phyloP scores from a whole-genome alignment of 1,140 invertebrate species.

The Magallana angulata region DNA sequence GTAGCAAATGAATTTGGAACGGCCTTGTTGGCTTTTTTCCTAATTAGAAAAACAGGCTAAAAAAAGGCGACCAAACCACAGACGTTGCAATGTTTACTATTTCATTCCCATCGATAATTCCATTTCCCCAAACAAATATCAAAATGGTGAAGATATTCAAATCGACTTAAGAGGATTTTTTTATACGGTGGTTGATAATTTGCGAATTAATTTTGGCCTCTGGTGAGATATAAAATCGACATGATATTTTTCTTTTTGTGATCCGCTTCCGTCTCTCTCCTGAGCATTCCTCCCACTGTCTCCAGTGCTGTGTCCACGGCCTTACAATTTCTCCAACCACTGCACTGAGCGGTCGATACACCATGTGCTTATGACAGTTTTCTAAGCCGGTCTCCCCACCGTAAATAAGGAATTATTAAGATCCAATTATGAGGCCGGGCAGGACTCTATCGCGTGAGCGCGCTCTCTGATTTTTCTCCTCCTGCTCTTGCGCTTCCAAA shows the following conservation, averaged over 20 bases:
- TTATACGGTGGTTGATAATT: slow-evolving; percentile 15
- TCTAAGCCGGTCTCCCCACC: background rate
- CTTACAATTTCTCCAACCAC: too few relatives aligned
- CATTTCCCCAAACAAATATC: too few relatives aligned
- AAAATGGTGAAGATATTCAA: too few relatives aligned
- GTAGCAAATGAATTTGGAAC: too few relatives aligned
- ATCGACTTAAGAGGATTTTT: background rate
- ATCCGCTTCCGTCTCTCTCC: too few relatives aligned
- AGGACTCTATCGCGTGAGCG: background rate
- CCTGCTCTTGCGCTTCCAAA: background rate
- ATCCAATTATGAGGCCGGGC: background rate
- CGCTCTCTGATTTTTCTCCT: background rate
- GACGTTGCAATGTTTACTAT: too few relatives aligned
- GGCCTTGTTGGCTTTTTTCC: too few relatives aligned
- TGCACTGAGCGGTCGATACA: background rate
- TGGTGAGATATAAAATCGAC: background rate
- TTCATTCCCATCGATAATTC: too few relatives aligned
- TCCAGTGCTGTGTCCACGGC: background rate
- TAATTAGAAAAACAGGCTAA: too few relatives aligned
- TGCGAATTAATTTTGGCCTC: slow-evolving; percentile 19
- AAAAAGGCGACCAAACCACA: too few relatives aligned
- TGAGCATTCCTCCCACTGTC: background rate
- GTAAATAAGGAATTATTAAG: background rate
- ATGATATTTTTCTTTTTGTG: background rate
- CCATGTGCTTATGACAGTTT: background rate